These are phyloP conservation scores for Montipora cactus DNA, from an alignment of 64 coral and sea anemone species.

Conservation along the genomic window DNA sequence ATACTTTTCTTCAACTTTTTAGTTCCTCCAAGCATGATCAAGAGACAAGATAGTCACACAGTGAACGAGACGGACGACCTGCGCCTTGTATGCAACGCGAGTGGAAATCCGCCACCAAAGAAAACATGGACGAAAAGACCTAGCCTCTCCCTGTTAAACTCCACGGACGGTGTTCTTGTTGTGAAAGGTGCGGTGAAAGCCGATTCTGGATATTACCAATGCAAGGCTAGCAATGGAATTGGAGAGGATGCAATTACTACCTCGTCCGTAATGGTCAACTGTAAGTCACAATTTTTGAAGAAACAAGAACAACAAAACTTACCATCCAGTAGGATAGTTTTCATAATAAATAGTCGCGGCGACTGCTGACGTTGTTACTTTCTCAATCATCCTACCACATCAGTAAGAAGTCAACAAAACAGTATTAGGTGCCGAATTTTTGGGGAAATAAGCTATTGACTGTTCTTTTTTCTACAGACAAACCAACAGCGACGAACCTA, in stretches of 20 bases:
- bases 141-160: too few relatives aligned
- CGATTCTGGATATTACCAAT: conserved; percentile 20
- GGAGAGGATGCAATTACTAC: not conserved
- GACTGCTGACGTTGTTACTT: too few relatives aligned
- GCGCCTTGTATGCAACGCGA: conserved; percentile 3
- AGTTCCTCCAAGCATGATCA: not conserved
- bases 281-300: not conserved
- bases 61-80: conserved; percentile 5
- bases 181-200: conserved; percentile 8
- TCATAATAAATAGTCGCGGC: too few relatives aligned
- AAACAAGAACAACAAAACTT: not conserved
- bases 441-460: too few relatives aligned
- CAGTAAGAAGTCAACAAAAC: too few relatives aligned
- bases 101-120: conserved; percentile 7
- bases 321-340: too few relatives aligned
- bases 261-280: not conserved
- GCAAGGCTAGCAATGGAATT: conserved; percentile 36
- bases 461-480: not conserved
- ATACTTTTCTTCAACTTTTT: not conserved
- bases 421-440: too few relatives aligned
- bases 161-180: not conserved
- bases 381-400: too few relatives aligned
- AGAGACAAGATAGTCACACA: not conserved
- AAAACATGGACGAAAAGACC: conserved; percentile 9
- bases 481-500: not conserved